phyloP scores from a whole-genome alignment of 1,140 invertebrate genomes.

The Centruroides vittatus region DNA sequence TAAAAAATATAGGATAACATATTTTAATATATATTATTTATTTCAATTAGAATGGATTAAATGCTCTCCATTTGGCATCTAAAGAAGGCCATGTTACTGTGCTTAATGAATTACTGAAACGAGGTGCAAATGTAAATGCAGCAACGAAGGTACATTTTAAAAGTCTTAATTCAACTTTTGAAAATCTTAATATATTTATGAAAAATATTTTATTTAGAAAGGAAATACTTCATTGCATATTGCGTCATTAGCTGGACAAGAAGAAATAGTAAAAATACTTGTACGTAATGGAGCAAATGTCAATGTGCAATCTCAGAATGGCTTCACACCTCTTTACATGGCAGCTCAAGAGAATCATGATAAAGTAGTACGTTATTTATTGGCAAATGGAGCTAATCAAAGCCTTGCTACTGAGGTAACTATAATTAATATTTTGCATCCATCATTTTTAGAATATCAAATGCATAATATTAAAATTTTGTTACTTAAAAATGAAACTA shows the following conservation, averaged over 20 bases:
- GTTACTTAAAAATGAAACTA: too few species aligned
- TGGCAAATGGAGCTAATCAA: slow-evolving; percentile 92
- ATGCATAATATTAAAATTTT: too few species aligned
- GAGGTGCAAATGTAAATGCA: slow-evolving; percentile 89
- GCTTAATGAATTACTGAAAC: slow-evolving; percentile 78
- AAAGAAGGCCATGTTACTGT: slow-evolving; percentile 96
- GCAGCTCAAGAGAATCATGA: slow-evolving; percentile 98
- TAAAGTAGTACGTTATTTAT: slow-evolving; percentile 81
- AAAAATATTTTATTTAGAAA: slow-evolving; percentile 41
- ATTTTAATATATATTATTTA: too few species aligned
- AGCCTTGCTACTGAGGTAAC: slow-evolving; percentile 75
- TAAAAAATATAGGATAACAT: too few species aligned
- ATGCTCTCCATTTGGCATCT: slow-evolving; percentile 93
- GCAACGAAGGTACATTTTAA: slow-evolving; percentile 57
- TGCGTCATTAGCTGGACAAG: slow-evolving; percentile 91
- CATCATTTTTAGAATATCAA: too few species aligned
- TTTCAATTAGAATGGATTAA: slow-evolving; percentile 70
- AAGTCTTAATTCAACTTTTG: background rate
- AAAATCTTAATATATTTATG: background rate
- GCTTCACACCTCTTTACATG: slow-evolving; percentile 99
- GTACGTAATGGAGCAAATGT: slow-evolving; percentile 88
- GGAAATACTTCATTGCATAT: slow-evolving; percentile 98
- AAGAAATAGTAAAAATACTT: slow-evolving; percentile 76
- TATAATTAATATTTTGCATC: background rate
- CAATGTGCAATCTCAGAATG: slow-evolving; percentile 96